A percentile compares a stretch with the other conserved stretches of the same genome.
Evolutionary conservation across 1,140 invertebrate species (phyloP).

Genomic region (Cotesia glomerata): DNA sequence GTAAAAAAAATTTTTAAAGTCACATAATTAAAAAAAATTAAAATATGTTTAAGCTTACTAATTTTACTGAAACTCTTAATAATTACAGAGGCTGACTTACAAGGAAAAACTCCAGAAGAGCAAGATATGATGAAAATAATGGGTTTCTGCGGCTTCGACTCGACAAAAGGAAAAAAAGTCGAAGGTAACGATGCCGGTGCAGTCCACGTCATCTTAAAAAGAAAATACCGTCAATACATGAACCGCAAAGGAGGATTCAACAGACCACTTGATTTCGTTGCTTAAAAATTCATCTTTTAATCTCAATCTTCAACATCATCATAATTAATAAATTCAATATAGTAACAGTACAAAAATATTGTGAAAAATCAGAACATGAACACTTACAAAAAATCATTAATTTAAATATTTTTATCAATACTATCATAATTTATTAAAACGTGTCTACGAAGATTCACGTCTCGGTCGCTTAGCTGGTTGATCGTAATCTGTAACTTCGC

Average conservation of each 20-base stretch:
- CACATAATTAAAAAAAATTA: neutral
- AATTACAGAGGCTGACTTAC: constrained; percentile 72
- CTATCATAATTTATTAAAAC: no score
- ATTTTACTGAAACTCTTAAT: neutral
- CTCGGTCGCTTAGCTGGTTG: constrained; percentile 23
- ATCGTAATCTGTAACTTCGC: constrained; percentile 1
- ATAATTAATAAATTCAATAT: neutral
- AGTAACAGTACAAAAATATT: no score
- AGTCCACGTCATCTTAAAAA: constrained; percentile 93
- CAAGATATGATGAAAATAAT: constrained; percentile 95
- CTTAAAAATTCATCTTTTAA: constrained; percentile 60
- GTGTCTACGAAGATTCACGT: neutral
- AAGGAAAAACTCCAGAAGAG: constrained; percentile 88
- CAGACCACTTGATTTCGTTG: constrained; percentile 94
- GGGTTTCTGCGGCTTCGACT: constrained; percentile 95
- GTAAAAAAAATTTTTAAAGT: neutral
- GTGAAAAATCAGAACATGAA: no score
- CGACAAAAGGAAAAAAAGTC: constrained; percentile 95
- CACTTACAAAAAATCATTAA: no score
- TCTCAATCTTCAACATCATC: neutral
- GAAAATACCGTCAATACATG: constrained; percentile 99
- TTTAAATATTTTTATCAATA: no score
- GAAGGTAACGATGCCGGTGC: constrained; percentile 90
- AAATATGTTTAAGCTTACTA: neutral
- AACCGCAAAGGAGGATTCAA: constrained; percentile 99